Evolutionary conservation across 2,888 invertebrate species (phyloP), one percentile per base, ranked within the genome.

Genomic region (Pegoplata infirma): DNA sequence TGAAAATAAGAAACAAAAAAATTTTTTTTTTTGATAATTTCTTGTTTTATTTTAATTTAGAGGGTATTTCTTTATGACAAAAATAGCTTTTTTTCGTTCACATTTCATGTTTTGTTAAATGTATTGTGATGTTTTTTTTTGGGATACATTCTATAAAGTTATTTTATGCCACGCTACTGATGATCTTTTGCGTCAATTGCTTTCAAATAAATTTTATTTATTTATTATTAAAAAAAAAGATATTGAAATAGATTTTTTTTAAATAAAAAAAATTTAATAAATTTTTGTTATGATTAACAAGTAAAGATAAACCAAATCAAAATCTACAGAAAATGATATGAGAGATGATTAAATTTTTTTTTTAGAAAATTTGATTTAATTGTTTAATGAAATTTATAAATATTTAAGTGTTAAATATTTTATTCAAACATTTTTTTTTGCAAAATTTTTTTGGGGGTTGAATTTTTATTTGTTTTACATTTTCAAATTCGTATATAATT

Each of bases 111-210:
- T 75, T 74, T 67, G 46, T 68, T 58, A 16, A 56, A 64, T 61
- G 55, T 17, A 12, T 23, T 32, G 46, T 25, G 23, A n/a, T n/a
- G n/a, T n/a, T n/a, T n/a, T n/a, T n/a, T 53, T 44, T 19, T 46
- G 14, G 19, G 8, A 16, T 36, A 14, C n/a, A 47, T 46, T 25
- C 59, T 17, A 14, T 49, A 21, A 12, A 25, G 23, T 32, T 59
- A 53, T n/a, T 56, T 17, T 51, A 28, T 21, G n/a, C n/a, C n/a
- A 63, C 36, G 40, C 10, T 58, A 28, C 53, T 67, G 32, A 25
- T 28, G 55, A 71, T 28, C 61, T 44, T 79, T 72, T 79, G 75
- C 79, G 79, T 79, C 75, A 75, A 67, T 61, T 58, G 51, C 32
- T 71, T 74, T 56, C 53, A 23, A 44, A 64, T 46, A n/a, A 69